Evolutionary conservation across 1,140 invertebrate species (phyloP).

Genomic region (Scaptomyza pallida): DNA sequence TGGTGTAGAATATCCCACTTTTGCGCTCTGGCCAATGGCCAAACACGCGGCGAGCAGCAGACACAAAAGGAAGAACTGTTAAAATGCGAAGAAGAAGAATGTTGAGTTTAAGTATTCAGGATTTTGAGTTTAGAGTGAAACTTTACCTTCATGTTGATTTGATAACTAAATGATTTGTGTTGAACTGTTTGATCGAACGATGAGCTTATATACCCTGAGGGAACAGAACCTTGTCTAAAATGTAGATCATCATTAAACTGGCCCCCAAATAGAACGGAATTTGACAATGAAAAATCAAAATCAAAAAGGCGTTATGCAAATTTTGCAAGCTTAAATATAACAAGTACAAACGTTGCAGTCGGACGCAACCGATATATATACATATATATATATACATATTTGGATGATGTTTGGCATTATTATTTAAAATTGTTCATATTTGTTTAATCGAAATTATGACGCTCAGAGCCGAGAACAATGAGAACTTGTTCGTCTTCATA

Average conservation of each 20-base stretch:
- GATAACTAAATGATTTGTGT: conserved; percentile 54
- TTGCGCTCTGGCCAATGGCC: conserved; percentile 55
- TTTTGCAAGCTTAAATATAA: too few relatives aligned
- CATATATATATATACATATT: too few relatives aligned
- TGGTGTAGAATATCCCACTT: conserved; percentile 44
- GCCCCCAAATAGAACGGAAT: conserved; percentile 44
- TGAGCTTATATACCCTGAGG: conserved; percentile 54
- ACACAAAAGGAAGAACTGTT: conserved; percentile 60
- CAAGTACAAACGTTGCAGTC: too few relatives aligned
- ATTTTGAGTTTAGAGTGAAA: not conserved
- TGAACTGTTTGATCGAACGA: conserved; percentile 23
- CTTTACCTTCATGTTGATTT: conserved; percentile 72
- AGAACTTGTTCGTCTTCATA: conserved; percentile 65
- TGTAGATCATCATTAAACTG: conserved; percentile 64
- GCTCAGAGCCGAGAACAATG: conserved; percentile 55
- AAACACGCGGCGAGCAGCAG: conserved; percentile 61
- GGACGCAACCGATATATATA: too few relatives aligned
- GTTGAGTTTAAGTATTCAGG: not conserved
- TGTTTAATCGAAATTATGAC: conserved; percentile 24
- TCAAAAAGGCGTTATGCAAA: too few relatives aligned
- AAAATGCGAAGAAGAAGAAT: not conserved
- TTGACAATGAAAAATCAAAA: not conserved
- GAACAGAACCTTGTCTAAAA: too few relatives aligned
- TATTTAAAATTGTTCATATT: conserved; percentile 7
- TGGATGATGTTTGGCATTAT: conserved; percentile 32